A percentile compares a stretch with the other conserved stretches of the same genome.
Evolutionary conservation across 2,888 invertebrate genomes (phyloP).

Genomic region (Clanis bilineata): DNA sequence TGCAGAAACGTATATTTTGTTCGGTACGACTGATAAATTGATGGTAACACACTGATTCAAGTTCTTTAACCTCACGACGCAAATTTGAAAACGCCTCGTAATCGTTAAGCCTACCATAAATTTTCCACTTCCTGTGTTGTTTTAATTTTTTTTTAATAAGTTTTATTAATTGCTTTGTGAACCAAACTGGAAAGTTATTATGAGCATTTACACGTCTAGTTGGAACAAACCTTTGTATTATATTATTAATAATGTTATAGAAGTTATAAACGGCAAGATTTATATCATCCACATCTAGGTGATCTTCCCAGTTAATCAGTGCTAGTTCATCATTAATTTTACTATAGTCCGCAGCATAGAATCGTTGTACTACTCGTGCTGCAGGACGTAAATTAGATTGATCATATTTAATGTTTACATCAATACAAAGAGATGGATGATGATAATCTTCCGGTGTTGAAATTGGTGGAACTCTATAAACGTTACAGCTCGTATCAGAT

Average conservation of each 20-base stretch:
- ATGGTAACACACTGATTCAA: not conserved
- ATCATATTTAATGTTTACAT: not conserved
- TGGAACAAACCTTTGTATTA: too few relatives aligned
- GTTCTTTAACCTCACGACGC: not conserved
- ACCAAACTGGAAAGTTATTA: not conserved
- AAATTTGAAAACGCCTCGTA: too few relatives aligned
- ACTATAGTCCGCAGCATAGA: not conserved
- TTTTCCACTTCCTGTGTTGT: not conserved
- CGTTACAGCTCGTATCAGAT: too few relatives aligned
- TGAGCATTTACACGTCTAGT: not conserved
- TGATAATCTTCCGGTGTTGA: too few relatives aligned
- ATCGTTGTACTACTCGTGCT: not conserved
- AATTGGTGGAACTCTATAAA: too few relatives aligned
- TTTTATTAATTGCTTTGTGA: not conserved
- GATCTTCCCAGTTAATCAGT: not conserved
- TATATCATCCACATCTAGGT: not conserved
- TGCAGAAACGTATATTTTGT: not conserved
- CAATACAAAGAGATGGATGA: too few relatives aligned
- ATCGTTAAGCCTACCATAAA: not conserved
- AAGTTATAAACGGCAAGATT: too few relatives aligned
- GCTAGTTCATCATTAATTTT: not conserved
- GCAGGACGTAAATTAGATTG: not conserved
- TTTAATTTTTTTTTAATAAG: not conserved
- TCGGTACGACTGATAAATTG: not conserved
- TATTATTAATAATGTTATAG: too few relatives aligned